Evolutionary conservation across 2,888 invertebrate species (phyloP).

Genomic region (Cryptocephalus moraei): DNA sequence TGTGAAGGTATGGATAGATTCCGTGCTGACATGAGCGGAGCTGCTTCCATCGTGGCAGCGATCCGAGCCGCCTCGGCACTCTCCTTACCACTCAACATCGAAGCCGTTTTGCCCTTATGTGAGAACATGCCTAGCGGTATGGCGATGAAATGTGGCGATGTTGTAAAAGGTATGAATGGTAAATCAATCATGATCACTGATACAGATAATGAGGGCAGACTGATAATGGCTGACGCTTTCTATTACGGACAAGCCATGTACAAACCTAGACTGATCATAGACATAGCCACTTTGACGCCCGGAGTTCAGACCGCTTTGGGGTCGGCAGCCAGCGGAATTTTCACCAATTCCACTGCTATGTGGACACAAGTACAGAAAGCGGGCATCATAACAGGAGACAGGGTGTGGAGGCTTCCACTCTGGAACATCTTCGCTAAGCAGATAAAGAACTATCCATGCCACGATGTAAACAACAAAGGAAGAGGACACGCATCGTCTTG

Average conservation of each 20-base stretch:
- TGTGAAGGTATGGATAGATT: slow-evolving; percentile 32
- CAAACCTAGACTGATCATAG: slow-evolving; percentile 52
- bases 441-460: slow-evolving; percentile 34
- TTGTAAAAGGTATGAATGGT: slow-evolving; percentile 43
- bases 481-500: slow-evolving; percentile 32
- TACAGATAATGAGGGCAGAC: slow-evolving; percentile 46
- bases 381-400: slow-evolving; percentile 45
- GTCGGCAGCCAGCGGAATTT: slow-evolving; percentile 44
- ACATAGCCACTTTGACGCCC: slow-evolving; percentile 60
- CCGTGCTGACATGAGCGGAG: slow-evolving; percentile 53
- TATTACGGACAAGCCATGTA: slow-evolving; percentile 38
- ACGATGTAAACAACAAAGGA: slow-evolving; percentile 36
- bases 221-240: slow-evolving; percentile 33
- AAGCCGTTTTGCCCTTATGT: slow-evolving; percentile 36
- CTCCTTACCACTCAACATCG: slow-evolving; percentile 45
- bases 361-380: slow-evolving; percentile 45
- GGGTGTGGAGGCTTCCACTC: slow-evolving; percentile 54
- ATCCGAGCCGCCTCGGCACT: slow-evolving; percentile 44
- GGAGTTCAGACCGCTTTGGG: slow-evolving; percentile 45
- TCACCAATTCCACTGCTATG: slow-evolving; percentile 42
- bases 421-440: slow-evolving; percentile 44
- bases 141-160: slow-evolving; percentile 44
- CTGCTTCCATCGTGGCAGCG: slow-evolving; percentile 46
- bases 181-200: slow-evolving; percentile 53
- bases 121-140: slow-evolving; percentile 49